phyloP scores from a whole-genome alignment of 2,888 invertebrate species.

The Archips crataeganus region DNA sequence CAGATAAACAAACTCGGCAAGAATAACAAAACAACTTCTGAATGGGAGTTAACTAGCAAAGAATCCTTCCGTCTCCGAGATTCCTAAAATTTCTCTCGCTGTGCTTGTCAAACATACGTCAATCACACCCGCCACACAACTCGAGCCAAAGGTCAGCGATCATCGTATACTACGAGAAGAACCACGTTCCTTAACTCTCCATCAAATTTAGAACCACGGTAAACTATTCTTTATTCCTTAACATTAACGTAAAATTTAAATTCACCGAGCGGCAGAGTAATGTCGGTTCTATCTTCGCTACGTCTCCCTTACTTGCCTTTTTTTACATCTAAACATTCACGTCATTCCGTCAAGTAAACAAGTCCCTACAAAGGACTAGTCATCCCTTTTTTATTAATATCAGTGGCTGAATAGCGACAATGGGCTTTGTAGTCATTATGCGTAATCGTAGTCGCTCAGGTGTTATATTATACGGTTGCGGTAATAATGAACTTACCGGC shows the following conservation, averaged over 20 bases:
- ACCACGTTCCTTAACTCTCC: constrained; percentile 45
- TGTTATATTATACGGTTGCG: constrained; percentile 75
- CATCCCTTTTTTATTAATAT: constrained; percentile 82
- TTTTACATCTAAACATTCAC: constrained; percentile 77
- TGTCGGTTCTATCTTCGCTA: constrained; percentile 58
- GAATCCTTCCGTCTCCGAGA: constrained; percentile 59
- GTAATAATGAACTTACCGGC: constrained; percentile 69
- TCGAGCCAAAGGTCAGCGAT: constrained; percentile 78
- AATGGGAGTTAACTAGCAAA: constrained; percentile 49
- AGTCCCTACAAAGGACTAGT: constrained; percentile 71
- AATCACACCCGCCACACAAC: constrained; percentile 77
- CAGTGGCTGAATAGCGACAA: constrained; percentile 78
- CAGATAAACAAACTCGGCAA: constrained; percentile 44
- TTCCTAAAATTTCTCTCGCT: constrained; percentile 74
- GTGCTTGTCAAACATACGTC: constrained; percentile 78
- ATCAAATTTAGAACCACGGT: constrained; percentile 45
- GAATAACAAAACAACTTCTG: constrained; percentile 48
- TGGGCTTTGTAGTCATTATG: constrained; percentile 78
- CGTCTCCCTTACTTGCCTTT: constrained; percentile 61
- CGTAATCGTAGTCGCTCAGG: constrained; percentile 78
- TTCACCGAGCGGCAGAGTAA: constrained; percentile 48
- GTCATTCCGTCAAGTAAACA: constrained; percentile 79
- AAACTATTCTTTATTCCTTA: constrained; percentile 52
- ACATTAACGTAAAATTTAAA: constrained; percentile 49
- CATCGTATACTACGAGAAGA: constrained; percentile 65